Evolutionary conservation across 35 echinoderm and acorn worm genomes (phyloP).

Genomic region (Stichopus chloronotus): DNA sequence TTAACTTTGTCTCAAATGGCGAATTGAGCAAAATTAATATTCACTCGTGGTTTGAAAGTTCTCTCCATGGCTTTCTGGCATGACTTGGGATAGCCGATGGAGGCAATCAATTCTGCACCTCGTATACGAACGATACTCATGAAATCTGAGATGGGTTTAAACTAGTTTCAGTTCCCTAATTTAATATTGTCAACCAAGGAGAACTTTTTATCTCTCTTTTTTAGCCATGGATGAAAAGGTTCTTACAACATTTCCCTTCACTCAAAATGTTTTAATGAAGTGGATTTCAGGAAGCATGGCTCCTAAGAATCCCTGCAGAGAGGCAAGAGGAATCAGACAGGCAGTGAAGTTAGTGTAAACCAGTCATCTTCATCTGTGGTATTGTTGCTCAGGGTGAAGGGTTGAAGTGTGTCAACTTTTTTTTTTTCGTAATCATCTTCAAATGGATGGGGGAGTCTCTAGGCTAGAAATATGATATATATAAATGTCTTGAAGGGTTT

Average conservation of each 20-base stretch:
- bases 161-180: conserved; percentile 37
- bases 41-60: conserved; percentile 45
- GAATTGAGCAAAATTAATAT: conserved; percentile 39
- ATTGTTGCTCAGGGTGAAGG: not conserved
- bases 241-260: conserved; percentile 17
- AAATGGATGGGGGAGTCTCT: not conserved
- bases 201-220: not conserved
- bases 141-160: conserved; percentile 51
- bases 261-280: conserved; percentile 23
- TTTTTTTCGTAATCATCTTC: not conserved
- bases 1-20: conserved; percentile 41
- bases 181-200: conserved; percentile 31
- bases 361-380: not conserved
- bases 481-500: too few species aligned
- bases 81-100: not conserved
- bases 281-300: not conserved
- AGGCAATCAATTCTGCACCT: conserved; percentile 8
- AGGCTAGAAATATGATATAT: not conserved
- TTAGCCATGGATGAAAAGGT: conserved; percentile 15
- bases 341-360: not conserved
- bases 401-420: not conserved
- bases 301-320: not conserved
- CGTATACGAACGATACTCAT: conserved; percentile 14
- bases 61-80: conserved; percentile 13
- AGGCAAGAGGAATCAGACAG: not conserved